A percentile compares a stretch with the other conserved stretches of the same genome.
These are phyloP conservation scores for Lacerta agilis DNA, from an alignment of 2,797 vertebrate genomes.

Conservation along the genomic window DNA sequence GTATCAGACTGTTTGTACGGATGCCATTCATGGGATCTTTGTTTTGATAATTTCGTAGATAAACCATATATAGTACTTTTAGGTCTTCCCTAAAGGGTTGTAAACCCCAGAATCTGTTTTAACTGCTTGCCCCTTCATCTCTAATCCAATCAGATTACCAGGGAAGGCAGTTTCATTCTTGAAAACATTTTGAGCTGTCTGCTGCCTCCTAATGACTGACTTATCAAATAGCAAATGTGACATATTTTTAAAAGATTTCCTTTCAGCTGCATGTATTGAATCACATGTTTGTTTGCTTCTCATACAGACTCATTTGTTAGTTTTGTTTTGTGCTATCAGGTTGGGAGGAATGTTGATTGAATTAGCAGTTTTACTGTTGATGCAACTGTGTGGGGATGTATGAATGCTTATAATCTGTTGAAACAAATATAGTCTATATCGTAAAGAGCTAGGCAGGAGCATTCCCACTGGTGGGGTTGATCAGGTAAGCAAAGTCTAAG, in stretches of 20 bases:
- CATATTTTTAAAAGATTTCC: slow-evolving; percentile 63
- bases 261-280: neutral
- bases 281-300: neutral
- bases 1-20: neutral
- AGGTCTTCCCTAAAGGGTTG: slow-evolving; percentile 11
- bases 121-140: slow-evolving; percentile 22
- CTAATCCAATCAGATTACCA: slow-evolving; percentile 34
- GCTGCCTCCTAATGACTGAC: slow-evolving; percentile 85
- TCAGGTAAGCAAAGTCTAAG: neutral
- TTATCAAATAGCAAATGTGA: slow-evolving; percentile 78
- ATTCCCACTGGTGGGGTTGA: neutral
- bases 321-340: neutral
- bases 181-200: slow-evolving; percentile 77
- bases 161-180: slow-evolving; percentile 47
- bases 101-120: slow-evolving; percentile 40
- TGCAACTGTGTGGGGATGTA: neutral
- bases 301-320: neutral
- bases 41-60: neutral
- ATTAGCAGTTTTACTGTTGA: neutral
- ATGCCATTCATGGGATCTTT: neutral
- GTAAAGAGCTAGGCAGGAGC: neutral
- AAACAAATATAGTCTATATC: neutral
- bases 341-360: neutral
- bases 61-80: slow-evolving; percentile 23
- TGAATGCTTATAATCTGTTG: neutral